A percentile compares a stretch with the other conserved stretches of the same genome.
These are phyloP conservation scores for Plodia interpunctella DNA, from an alignment of 1,140 invertebrate genomes.

Conservation along the genomic window DNA sequence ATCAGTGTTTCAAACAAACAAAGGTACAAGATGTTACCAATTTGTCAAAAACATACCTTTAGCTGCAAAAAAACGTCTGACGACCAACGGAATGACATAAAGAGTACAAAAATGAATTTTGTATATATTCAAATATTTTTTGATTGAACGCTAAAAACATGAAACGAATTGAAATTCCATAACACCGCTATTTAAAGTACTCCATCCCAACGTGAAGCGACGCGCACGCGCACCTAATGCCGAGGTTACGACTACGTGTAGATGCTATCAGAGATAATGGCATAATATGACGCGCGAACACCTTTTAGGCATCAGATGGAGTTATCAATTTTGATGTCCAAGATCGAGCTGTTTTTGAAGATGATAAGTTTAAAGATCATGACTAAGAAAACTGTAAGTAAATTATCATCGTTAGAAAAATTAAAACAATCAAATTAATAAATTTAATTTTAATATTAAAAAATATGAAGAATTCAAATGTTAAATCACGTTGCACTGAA, in stretches of 20 bases:
- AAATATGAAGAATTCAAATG: too few relatives aligned
- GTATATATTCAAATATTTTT: too few relatives aligned
- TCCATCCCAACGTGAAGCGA: conserved; percentile 7
- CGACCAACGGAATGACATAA: too few relatives aligned
- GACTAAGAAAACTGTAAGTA: not conserved
- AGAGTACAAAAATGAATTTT: too few relatives aligned
- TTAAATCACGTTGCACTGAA: too few relatives aligned
- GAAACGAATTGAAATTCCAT: not conserved
- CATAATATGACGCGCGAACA: conserved; percentile 17
- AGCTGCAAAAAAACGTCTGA: too few relatives aligned
- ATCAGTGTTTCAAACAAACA: too few relatives aligned
- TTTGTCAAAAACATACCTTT: too few relatives aligned
- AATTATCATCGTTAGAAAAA: not conserved
- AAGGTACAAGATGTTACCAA: too few relatives aligned
- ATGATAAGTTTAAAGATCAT: not conserved
- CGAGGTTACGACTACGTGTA: conserved; percentile 16
- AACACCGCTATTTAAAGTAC: not conserved
- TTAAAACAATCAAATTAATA: too few relatives aligned
- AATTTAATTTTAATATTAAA: too few relatives aligned
- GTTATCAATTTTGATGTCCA: conserved; percentile 10
- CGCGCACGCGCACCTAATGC: conserved; percentile 12
- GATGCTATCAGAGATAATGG: conserved; percentile 20
- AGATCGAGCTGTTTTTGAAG: not conserved
- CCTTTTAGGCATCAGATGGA: conserved; percentile 13
- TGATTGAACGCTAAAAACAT: not conserved